Conservation (phyloP, 2,888 invertebrate genomes). For the Drosophila gaucha region DNA sequence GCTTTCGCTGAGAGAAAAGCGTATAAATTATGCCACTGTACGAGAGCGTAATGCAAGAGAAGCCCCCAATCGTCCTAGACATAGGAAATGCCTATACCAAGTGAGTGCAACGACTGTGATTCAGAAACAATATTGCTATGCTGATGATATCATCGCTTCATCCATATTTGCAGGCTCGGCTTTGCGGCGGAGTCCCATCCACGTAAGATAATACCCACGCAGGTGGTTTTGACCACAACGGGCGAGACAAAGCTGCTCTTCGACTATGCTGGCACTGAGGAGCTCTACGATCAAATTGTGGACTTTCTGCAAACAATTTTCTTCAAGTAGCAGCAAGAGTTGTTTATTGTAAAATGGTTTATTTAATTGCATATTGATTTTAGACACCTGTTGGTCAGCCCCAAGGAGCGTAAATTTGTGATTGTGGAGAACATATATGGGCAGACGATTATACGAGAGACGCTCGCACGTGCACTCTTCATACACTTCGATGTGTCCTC, state of each 20-base stretch:
- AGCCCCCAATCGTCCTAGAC: constrained; percentile 95
- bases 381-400: constrained; percentile 95
- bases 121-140: neutral
- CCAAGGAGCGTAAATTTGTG: constrained; percentile 96
- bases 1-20: neutral
- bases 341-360: neutral
- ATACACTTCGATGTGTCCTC: constrained; percentile 95
- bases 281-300: constrained; percentile 93
- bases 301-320: constrained; percentile 95
- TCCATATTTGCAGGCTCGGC: constrained; percentile 89
- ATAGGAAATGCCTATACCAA: constrained; percentile 96
- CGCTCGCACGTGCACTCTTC: constrained; percentile 95
- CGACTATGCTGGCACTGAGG: constrained; percentile 88
- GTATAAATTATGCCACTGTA: constrained; percentile 88
- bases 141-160: constrained; percentile 62
- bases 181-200: constrained; percentile 96
- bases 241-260: constrained; percentile 87
- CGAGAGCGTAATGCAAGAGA: constrained; percentile 93
- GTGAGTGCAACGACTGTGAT: constrained; percentile 86
- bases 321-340: constrained; percentile 88
- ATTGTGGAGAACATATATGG: constrained; percentile 95
- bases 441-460: constrained; percentile 92
- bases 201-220: constrained; percentile 93
- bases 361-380: neutral
- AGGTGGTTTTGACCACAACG: constrained; percentile 89